These are phyloP conservation scores for Pelodytes ibericus DNA, from an alignment of 2,797 vertebrate species.

Conservation along the genomic window DNA sequence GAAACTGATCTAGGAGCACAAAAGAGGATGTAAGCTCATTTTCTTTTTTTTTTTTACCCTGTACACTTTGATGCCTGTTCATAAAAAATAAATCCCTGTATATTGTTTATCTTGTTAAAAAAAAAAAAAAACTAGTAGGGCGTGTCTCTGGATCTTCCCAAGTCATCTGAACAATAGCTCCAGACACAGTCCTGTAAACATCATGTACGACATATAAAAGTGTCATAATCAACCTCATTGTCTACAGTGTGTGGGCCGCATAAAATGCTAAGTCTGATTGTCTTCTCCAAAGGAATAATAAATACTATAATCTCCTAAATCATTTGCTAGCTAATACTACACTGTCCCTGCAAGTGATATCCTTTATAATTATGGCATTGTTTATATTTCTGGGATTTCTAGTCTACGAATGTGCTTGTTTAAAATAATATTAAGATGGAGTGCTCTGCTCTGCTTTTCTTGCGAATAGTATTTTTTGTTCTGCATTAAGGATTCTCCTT, in stretches of 20 bases:
- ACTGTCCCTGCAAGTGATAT: neutral
- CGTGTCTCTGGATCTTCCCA: slow-evolving; percentile 14
- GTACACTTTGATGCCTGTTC: slow-evolving; percentile 24
- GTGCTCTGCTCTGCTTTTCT: neutral
- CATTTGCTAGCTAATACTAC: neutral
- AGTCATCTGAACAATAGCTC: slow-evolving; percentile 33
- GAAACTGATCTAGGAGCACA: neutral
- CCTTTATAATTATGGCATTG: neutral
- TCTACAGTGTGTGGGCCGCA: slow-evolving; percentile 8
- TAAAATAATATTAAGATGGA: neutral
- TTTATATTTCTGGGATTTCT: neutral
- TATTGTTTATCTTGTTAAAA: slow-evolving; percentile 11
- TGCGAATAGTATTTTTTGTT: neutral
- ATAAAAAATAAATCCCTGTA: neutral
- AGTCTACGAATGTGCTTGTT: neutral
- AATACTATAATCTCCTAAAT: slow-evolving; percentile 15
- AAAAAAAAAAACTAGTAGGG: neutral
- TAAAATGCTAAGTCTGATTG: slow-evolving; percentile 2
- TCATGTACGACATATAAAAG: slow-evolving; percentile 20
- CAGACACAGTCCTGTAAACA: slow-evolving; percentile 9
- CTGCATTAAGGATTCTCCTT: no score
- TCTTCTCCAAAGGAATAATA: neutral
- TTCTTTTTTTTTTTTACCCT: neutral
- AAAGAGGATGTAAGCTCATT: neutral
- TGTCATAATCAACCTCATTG: slow-evolving; percentile 11